phyloP scores from a whole-genome alignment of 2,797 vertebrate genomes.

The Trachops cirrhosus region DNA sequence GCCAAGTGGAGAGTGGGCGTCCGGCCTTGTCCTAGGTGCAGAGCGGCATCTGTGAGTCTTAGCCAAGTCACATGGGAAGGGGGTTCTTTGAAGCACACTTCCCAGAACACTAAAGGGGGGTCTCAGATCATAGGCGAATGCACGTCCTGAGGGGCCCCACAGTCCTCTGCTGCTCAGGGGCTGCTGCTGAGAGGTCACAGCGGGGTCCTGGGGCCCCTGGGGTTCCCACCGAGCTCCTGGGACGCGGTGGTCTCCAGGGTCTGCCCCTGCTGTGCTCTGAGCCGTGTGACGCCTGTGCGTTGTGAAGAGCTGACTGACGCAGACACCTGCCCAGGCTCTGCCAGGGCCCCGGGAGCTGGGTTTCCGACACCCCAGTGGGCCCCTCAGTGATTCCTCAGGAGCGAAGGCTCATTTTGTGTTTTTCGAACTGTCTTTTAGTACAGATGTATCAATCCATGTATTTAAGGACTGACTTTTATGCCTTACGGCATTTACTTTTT shows the following conservation, averaged over 20 bases:
- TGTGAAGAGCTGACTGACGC: not conserved
- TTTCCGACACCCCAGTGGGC: not conserved
- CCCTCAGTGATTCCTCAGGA: not conserved
- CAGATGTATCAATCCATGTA: fast-evolving
- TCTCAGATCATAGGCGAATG: not conserved
- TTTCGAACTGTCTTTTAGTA: not conserved
- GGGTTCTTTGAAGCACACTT: not conserved
- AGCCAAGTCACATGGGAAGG: fast-evolving
- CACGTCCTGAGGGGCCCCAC: fast-evolving
- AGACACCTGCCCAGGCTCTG: too few relatives aligned
- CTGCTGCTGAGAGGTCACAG: not conserved
- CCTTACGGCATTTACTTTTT: not conserved
- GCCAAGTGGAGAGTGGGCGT: not conserved
- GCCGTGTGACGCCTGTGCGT: not conserved
- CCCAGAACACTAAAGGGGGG: not conserved
- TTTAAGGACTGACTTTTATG: not conserved
- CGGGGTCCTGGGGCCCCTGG: not conserved
- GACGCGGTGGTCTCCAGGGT: not conserved
- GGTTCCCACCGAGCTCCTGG: not conserved
- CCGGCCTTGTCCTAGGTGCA: not conserved
- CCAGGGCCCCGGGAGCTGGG: not conserved
- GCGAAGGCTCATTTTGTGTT: not conserved
- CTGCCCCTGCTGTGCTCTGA: not conserved
- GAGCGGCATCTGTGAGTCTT: not conserved
- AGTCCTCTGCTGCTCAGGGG: not conserved